These are phyloP conservation scores for Apeira syringaria DNA, from an alignment of 2,888 invertebrate species.

Conservation along the genomic window DNA sequence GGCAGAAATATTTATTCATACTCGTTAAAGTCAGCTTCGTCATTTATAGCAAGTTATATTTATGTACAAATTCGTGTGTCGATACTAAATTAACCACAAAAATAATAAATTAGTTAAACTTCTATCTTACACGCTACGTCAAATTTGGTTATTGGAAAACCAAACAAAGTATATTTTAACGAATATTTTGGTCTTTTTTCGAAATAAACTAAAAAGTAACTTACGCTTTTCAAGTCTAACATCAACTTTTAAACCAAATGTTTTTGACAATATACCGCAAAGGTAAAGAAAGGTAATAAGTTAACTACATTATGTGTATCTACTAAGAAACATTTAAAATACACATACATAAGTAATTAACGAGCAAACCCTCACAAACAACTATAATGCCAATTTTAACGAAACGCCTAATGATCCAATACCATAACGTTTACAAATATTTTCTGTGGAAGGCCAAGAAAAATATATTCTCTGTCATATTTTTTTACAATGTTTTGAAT, in stretches of 20 bases:
- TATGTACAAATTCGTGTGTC: conserved; percentile 78
- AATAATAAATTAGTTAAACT: conserved; percentile 75
- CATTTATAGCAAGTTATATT: conserved; percentile 73
- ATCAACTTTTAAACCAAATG: conserved; percentile 60
- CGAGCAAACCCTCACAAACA: conserved; percentile 8
- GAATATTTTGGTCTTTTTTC: conserved; percentile 61
- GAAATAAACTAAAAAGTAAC: conserved; percentile 51
- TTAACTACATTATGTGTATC: conserved; percentile 22
- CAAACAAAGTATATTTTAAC: conserved; percentile 50
- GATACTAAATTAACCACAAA: conserved; percentile 76
- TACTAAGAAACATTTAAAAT: conserved; percentile 28
- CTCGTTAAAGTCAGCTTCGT: conserved; percentile 77
- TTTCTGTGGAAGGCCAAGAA: conserved; percentile 68
- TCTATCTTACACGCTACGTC: conserved; percentile 63
- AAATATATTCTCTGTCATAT: conserved; percentile 75
- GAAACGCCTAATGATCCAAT: conserved; percentile 19
- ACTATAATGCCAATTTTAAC: conserved; percentile 14
- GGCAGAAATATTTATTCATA: conserved; percentile 83
- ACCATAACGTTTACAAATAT: conserved; percentile 58
- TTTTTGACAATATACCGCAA: conserved; percentile 48
- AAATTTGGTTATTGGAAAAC: conserved; percentile 70
- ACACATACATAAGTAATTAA: conserved; percentile 18
- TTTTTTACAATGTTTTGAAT: conserved; percentile 71
- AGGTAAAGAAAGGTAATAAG: conserved; percentile 23
- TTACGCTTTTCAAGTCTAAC: conserved; percentile 60